Conservation (phyloP, 2,888 invertebrate species). For the Eupithecia inturbata region DNA sequence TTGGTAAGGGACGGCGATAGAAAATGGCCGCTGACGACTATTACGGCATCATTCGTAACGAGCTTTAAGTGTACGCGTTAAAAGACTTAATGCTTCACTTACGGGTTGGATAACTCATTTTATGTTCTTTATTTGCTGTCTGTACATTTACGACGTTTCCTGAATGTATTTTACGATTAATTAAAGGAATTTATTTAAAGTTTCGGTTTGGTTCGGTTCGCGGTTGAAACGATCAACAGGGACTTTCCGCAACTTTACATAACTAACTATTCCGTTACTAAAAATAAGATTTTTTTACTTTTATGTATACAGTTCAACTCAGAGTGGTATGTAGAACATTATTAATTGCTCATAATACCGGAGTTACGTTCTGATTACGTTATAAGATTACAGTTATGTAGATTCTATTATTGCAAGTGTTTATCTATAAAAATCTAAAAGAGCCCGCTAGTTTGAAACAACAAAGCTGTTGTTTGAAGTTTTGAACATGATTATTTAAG, state of each 20-base stretch:
- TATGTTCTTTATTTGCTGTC: slow-evolving; percentile 41
- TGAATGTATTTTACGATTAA: slow-evolving; percentile 39
- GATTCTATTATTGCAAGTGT: slow-evolving; percentile 40
- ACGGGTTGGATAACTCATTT: slow-evolving; percentile 49
- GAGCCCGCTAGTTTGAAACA: slow-evolving; percentile 24
- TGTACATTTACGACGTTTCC: slow-evolving; percentile 30
- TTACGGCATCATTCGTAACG: slow-evolving; percentile 38
- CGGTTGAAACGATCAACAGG: slow-evolving; percentile 6
- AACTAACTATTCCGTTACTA: not conserved
- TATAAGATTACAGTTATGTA: slow-evolving; percentile 46
- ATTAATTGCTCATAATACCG: slow-evolving; percentile 50
- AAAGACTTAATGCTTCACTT: slow-evolving; percentile 48
- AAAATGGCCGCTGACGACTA: slow-evolving; percentile 47
- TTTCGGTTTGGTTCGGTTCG: slow-evolving; percentile 9
- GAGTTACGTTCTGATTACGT: slow-evolving; percentile 64
- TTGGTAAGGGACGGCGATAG: slow-evolving; percentile 49
- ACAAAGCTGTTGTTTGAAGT: too few relatives aligned
- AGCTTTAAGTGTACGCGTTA: slow-evolving; percentile 43
- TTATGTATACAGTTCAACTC: not conserved
- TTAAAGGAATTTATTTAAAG: slow-evolving; percentile 26
- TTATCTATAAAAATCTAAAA: slow-evolving; percentile 30
- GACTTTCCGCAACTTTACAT: not conserved
- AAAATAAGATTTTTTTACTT: not conserved
- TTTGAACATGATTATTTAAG: not conserved
- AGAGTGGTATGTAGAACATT: slow-evolving; percentile 20